These are phyloP conservation scores for Thyatira batis DNA, from an alignment of 2,888 invertebrate species.

Conservation along the genomic window DNA sequence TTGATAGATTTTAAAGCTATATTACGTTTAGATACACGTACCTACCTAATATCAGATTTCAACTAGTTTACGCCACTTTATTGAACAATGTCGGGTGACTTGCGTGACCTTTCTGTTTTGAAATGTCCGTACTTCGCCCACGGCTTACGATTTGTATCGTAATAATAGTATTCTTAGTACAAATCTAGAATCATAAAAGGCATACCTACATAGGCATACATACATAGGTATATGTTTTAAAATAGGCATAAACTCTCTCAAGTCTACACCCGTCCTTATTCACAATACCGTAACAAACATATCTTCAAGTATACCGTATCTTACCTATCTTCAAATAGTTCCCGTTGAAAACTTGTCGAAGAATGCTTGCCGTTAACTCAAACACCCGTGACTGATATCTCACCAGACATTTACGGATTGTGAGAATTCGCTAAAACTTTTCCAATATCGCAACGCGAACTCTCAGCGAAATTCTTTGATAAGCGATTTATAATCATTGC, in stretches of 20 bases:
- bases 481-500: conserved; percentile 76
- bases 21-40: no score
- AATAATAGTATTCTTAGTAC: neutral
- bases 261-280: neutral
- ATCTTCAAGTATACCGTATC: neutral
- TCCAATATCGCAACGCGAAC: conserved; percentile 69
- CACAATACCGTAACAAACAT: neutral
- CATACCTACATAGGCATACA: no score
- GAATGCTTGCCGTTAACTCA: conserved; percentile 34
- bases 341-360: conserved; percentile 10
- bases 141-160: neutral
- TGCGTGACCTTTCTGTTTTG: neutral
- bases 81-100: neutral
- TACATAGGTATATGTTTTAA: no score
- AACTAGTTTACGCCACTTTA: neutral
- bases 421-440: conserved; percentile 56
- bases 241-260: no score
- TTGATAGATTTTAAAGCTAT: no score
- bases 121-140: neutral
- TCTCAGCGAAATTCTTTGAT: conserved; percentile 61
- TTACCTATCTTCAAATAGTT: conserved; percentile 8
- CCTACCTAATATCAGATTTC: neutral
- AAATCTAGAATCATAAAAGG: no score
- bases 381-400: conserved; percentile 59
- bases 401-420: conserved; percentile 59